Evolutionary conservation across 92 coral and sea anemone genomes (phyloP), one percentile per base, ranked within the genome.

Genomic region (Pocillopora meandrina): DNA sequence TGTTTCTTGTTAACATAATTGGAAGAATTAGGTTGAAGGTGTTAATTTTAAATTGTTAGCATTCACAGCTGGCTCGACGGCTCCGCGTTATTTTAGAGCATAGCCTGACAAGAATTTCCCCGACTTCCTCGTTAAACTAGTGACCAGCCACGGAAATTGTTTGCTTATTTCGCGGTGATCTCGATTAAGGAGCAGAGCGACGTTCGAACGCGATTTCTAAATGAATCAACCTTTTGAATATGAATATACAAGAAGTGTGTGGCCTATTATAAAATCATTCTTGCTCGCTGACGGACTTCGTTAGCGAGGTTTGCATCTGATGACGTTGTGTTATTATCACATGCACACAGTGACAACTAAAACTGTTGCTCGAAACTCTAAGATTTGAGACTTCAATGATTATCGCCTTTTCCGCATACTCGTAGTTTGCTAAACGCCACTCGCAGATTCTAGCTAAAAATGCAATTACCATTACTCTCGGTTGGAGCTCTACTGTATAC

Each of bases 1-100:
- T 68, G 58, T 31, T 73, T 76, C 82, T 77, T 90, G 92, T 86
- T 86, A 86, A 83, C 75, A 77, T 94, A 94, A 94, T 94, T 94
- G 91, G 86, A 80, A 87, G 87, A 84, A 87, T 87, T 92, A 90
- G 87, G 78, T 81, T 71, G 75, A 80, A 87, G 91, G 98, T 94
- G 98, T 88, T 94, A 94, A 94, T 90, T 92, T 80, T 70, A 65
- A 79, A 70, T 90, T 63, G 60, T 74, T 64, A 69, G 88, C 79
- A 58, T 76, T 79, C 78, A 83, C 80, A 76, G 88, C 88, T 77
- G 91, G 69, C 33, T 33, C n/a, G 65, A 73, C 80, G 77, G 31
- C 33, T 74, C 64, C 18, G 49, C 56, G 86, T 47, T 77, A 36
- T 73, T 83, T 72, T 74, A 60, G 70, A 82, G 20, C 36, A 36